Percentiles rank a stretch among this genome's conserved stretches.
phyloP scores from a whole-genome alignment of 1,140 invertebrate genomes.

The Orius insidiosus region DNA sequence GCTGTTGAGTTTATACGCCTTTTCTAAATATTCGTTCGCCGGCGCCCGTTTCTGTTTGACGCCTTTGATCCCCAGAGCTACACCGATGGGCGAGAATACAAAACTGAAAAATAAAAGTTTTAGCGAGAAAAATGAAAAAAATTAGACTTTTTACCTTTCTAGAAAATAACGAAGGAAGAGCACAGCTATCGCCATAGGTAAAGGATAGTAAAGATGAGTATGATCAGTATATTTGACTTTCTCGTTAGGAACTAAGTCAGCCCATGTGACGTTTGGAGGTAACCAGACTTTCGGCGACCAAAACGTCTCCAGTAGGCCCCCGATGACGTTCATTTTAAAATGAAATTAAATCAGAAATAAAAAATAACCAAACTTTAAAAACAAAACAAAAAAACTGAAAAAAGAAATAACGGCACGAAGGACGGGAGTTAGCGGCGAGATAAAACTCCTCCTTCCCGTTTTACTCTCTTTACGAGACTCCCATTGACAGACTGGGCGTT shows the following conservation, averaged over 20 bases:
- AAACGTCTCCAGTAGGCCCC: slow-evolving; percentile 38
- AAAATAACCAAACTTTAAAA: no score
- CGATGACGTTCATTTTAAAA: slow-evolving; percentile 16
- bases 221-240: slow-evolving; percentile 63
- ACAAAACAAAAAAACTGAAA: no score
- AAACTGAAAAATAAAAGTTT: slow-evolving; percentile 35
- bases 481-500: no score
- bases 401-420: no score
- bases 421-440: no score
- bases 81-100: slow-evolving; percentile 57
- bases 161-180: slow-evolving; percentile 53
- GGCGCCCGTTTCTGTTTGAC: slow-evolving; percentile 52
- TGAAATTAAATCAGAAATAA: no score
- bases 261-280: slow-evolving; percentile 77
- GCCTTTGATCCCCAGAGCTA: slow-evolving; percentile 57
- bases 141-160: slow-evolving; percentile 46
- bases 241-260: slow-evolving; percentile 60
- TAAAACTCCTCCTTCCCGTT: no score
- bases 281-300: slow-evolving; percentile 74
- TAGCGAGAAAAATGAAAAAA: neutral
- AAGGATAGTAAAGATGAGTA: slow-evolving; percentile 57
- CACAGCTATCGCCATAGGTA: slow-evolving; percentile 60
- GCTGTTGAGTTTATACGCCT: slow-evolving; percentile 42
- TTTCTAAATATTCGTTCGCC: slow-evolving; percentile 49
- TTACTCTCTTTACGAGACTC: no score